Base-by-base conservation (phyloP, 2,797 vertebrate species). In the Florisuga fusca region DNA sequence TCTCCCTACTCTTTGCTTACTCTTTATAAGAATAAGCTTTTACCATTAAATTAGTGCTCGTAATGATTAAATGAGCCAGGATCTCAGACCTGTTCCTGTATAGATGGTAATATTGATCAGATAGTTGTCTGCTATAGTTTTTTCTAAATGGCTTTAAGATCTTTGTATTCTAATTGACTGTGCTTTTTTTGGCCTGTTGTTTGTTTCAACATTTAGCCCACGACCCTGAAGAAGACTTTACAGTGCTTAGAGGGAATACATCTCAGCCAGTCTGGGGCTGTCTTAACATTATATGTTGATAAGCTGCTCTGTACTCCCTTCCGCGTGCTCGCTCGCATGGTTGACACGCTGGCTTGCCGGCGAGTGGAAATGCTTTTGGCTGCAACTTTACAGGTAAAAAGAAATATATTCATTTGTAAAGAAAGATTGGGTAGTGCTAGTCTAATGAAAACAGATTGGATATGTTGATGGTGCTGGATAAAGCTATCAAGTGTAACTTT, bases 201-300 rank as follows among this genome's bases (percentile, higher is more conserved):
- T 51, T 20, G 7, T 34, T 89, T 15, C 10, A 66, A 62, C 31
- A 14, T 92, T 12, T 79, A 99, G 99, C 99, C 99, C 33, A 99
- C 99, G 53, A 98, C 98, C 89, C 97, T 99, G 91, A 99, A 99
- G 98, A 99, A 99, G 91, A 99, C 99, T 0, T 97, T 99, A 16
- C 99, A 99, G 97, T 99, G 99, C 97, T 94, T 99, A 96, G 99
- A 99, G 85, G 99, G 99, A 38, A 99, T 99, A 95, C 99, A 99
- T 88, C 98, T 99, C 57, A 99, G 99, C 97, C 99, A 99, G 97
- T 99, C 99, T 0, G 99, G 99, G 6, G 99, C 99, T 2, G 98
- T 99, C 94, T 95, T 99, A 45, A 98, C 99, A 8, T 96, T 99
- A 3, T 99, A 99, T 2, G 98, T 99, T 96, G 99, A 99, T 97